Evolutionary conservation across 2,113 vertebrate genomes (phyloP), one percentile per base, ranked within the genome.

Genomic region (Cacatua alba): DNA sequence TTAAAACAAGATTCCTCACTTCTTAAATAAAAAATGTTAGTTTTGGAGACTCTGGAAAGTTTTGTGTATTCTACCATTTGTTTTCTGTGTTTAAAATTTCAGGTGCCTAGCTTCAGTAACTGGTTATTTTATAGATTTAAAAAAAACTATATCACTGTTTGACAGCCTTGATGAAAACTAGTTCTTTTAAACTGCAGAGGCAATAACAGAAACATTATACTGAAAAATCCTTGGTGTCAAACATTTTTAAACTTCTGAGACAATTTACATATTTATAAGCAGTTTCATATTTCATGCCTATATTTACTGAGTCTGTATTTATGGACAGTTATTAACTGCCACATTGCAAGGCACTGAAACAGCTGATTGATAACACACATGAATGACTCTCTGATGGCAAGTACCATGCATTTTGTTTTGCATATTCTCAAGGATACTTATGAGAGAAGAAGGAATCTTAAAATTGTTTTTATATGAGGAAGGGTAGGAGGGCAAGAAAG

Each of bases 341-440:
- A 75, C 24, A n/a, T 20, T 77, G 49, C 25, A 72, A 65, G 81
- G 35, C 60, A 78, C 17, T 78, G 84, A 89, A 94, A 84, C 15
- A 91, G 43, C 33, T 90, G 74, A 95, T 41, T 71, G 94, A 87
- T 75, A 92, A 87, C 55, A 91, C 46, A 60, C n/a, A 55, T 63
- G 52, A 95, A 75, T 91, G 17, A 79, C 28, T 83, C 43, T 41
- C 44, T 69, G 53, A 78, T 74, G 62, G 35, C 23, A 87, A 85
- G 13, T 41, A 37, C 7, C 11, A 71, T 51, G 48, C 25, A 48
- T 84, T 92, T 91, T 78, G 9, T 46, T 91, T 60, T 85, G 35
- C 39, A 55, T 71, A 60, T 78, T 86, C 37, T 84, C 68, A 92
- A 78, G 60, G n/a, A 89, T 85, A 71, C 17, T 78, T 4, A 0